Conservation (phyloP, 2,888 invertebrate species). For the Buathra laborator region DNA sequence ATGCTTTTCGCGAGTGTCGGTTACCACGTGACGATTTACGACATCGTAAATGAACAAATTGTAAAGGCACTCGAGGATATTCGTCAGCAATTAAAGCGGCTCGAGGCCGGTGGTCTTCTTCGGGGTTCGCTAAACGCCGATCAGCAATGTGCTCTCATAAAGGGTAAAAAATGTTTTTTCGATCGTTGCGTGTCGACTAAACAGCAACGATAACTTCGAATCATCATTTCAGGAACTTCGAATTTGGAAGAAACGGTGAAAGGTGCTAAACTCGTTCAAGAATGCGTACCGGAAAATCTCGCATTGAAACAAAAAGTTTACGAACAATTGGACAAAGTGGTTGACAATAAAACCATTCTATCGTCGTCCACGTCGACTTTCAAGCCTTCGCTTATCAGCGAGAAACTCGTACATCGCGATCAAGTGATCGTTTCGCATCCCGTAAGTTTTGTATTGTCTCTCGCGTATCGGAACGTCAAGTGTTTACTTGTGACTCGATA, state of each 20-base stretch:
- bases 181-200: not conserved
- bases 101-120: slow-evolving; percentile 91
- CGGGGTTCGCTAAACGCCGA: slow-evolving; percentile 91
- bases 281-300: slow-evolving; percentile 96
- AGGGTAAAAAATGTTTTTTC: slow-evolving; percentile 86
- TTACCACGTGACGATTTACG: slow-evolving; percentile 95
- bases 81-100: slow-evolving; percentile 89
- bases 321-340: slow-evolving; percentile 91
- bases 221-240: slow-evolving; percentile 86
- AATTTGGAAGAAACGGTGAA: slow-evolving; percentile 90
- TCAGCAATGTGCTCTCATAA: slow-evolving; percentile 92
- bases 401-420: slow-evolving; percentile 90
- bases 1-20: slow-evolving; percentile 98
- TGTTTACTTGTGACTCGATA: not conserved
- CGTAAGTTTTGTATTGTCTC: slow-evolving; percentile 82
- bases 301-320: slow-evolving; percentile 94
- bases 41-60: slow-evolving; percentile 92
- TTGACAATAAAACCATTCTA: slow-evolving; percentile 91
- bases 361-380: slow-evolving; percentile 98
- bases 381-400: slow-evolving; percentile 94
- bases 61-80: slow-evolving; percentile 91
- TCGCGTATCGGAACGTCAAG: slow-evolving; percentile 11
- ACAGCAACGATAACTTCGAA: not conserved
- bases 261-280: slow-evolving; percentile 94
- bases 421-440: slow-evolving; percentile 96